Evolutionary conservation across 2,113 vertebrate species (phyloP).

Genomic region (Petrocephalus zakoni): DNA sequence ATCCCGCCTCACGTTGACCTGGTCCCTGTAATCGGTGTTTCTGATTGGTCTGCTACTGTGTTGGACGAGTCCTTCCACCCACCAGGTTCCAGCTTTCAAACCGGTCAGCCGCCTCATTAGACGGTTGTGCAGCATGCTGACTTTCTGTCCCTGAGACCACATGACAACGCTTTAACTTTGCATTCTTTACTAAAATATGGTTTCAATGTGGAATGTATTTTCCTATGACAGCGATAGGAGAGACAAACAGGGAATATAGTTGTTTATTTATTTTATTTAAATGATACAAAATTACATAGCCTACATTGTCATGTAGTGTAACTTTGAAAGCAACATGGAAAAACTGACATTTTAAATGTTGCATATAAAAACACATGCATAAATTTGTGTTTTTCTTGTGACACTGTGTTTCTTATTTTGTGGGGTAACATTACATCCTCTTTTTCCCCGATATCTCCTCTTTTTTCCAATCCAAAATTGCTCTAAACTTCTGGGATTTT

Average conservation of each 20-base stretch:
- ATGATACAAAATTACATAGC: not conserved
- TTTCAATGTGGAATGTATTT: not conserved
- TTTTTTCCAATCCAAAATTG: too few relatives aligned
- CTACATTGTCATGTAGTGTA: not conserved
- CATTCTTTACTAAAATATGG: not conserved
- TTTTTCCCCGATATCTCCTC: not conserved
- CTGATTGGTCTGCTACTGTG: not conserved
- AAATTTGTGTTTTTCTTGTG: not conserved
- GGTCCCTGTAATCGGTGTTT: not conserved
- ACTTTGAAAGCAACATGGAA: not conserved
- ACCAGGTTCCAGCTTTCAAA: not conserved
- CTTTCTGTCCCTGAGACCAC: not conserved
- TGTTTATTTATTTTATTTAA: not conserved
- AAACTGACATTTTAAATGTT: not conserved
- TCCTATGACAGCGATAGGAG: not conserved
- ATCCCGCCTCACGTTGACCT: not conserved
- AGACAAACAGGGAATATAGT: not conserved
- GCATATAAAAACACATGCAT: not conserved
- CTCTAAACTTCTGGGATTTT: not conserved
- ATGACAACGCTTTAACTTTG: not conserved
- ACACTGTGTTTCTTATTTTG: not conserved
- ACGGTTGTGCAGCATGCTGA: not conserved
- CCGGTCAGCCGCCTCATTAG: not conserved
- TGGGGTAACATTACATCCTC: not conserved
- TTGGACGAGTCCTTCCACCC: not conserved